phyloP scores from a whole-genome alignment of 2,113 vertebrate species.

The Gobio gobio region DNA sequence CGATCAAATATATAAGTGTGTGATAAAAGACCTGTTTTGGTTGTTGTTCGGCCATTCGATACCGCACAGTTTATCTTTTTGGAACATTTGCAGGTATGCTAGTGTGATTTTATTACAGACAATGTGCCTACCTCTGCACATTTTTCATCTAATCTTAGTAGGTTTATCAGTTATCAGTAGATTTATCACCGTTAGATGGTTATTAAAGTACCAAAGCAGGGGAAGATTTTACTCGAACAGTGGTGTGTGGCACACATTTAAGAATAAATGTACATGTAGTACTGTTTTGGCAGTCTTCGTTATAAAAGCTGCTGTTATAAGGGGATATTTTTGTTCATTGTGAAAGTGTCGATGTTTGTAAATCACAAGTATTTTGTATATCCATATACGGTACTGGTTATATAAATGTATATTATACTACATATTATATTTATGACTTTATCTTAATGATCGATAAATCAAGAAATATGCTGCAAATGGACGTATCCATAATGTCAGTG shows the following conservation, averaged over 20 bases:
- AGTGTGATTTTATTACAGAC: not conserved
- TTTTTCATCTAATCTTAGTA: not conserved
- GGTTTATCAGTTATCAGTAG: not conserved
- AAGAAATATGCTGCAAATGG: slow-evolving; percentile 45
- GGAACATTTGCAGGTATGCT: not conserved
- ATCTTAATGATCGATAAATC: slow-evolving; percentile 18
- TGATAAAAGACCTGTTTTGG: not conserved
- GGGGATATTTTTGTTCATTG: slow-evolving; percentile 41
- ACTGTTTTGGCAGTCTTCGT: slow-evolving; percentile 1
- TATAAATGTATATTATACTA: slow-evolving; percentile 39
- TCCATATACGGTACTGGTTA: slow-evolving; percentile 17
- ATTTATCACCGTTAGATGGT: not conserved
- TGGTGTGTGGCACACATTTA: slow-evolving; percentile 12
- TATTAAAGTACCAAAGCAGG: slow-evolving; percentile 33
- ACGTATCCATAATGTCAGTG: not conserved
- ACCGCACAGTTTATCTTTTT: not conserved
- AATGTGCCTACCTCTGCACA: slow-evolving; percentile 38
- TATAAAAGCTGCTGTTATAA: slow-evolving; percentile 30
- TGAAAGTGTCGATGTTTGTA: slow-evolving; percentile 43
- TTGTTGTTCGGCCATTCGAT: not conserved
- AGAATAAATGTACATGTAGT: not conserved
- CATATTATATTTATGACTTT: slow-evolving; percentile 47
- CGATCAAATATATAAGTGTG: not conserved
- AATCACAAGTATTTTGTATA: slow-evolving; percentile 45
- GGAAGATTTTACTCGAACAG: not conserved